Evolutionary conservation across 2,113 vertebrate genomes (phyloP), one percentile per base, ranked within the genome.

Genomic region (Entelurus aequoreus): DNA sequence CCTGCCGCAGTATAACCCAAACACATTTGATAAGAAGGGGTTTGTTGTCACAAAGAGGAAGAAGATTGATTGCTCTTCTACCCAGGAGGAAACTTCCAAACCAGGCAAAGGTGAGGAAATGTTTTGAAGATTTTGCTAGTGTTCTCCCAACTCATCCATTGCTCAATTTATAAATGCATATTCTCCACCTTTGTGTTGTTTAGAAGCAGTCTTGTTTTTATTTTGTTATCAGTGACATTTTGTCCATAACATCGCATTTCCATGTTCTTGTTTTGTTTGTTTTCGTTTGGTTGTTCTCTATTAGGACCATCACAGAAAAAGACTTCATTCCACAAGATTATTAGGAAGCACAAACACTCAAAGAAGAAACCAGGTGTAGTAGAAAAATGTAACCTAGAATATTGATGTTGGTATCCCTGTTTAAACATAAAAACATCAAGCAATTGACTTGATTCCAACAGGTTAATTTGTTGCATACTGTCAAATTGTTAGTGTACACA

Each of bases 21-120:
- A 95, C 84, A 94, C 94, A 54, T 98, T 98, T 87, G 97, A 98
- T 88, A 95, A 94, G 86, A 99, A 94, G 90, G 93, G 90, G 74
- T 82, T 84, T 40, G 62, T 92, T 54, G 86, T 94, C 53, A 80
- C 92, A 19, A 96, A 94, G 85, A 97, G 95, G 89, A 99, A 94
- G 88, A 95, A 94, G 78, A 89, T 87, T 35, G 87, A 88, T 40
- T 65, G 86, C 81, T 69, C 89, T 69, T 84, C 77, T 16, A n/a
- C 76, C 62, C 87, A 88, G 55, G 86, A 87, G 54, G 95, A 96
- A 67, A 78, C 84, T 10, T 85, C 87, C 65, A 94, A 93, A 90
- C 84, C 89, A 63, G 90, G 72, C 79, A 96, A 95, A 84, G 87
- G 90, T 91, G 62, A 80, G 80, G 47, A 49, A 28, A 35, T 49